Percentiles rank a stretch among this genome's conserved stretches.
These are phyloP conservation scores for Meiosimyza decipiens DNA, from an alignment of 2,888 invertebrate species.

Conservation along the genomic window DNA sequence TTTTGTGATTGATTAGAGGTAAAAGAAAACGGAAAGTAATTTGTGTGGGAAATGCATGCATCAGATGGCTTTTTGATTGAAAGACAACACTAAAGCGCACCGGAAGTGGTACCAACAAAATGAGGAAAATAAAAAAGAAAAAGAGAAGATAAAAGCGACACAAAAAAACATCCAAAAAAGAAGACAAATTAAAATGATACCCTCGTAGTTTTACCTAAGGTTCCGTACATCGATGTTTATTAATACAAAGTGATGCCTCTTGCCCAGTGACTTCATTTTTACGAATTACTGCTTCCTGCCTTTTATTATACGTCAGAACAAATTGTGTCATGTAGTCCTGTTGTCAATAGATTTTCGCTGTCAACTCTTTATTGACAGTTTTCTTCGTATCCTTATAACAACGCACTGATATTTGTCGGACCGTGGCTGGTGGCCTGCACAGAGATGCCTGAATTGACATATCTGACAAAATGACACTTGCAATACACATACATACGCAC, in stretches of 20 bases:
- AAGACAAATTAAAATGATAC: no score
- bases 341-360: constrained; percentile 2
- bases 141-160: neutral
- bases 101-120: constrained; percentile 18
- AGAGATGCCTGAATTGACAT: constrained; percentile 38
- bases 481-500: constrained; percentile 1
- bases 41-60: constrained; percentile 20
- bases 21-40: constrained; percentile 28
- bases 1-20: constrained; percentile 58
- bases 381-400: neutral
- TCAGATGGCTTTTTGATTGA: constrained; percentile 38
- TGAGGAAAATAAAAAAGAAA: neutral
- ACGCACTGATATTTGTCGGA: neutral
- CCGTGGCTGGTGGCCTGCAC: constrained; percentile 27
- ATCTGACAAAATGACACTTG: constrained; percentile 31
- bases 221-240: no score
- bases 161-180: no score
- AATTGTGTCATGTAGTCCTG: neutral
- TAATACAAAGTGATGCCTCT: no score
- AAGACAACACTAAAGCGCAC: constrained; percentile 8
- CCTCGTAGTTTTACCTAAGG: no score
- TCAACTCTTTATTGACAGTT: neutral
- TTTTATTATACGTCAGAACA: neutral
- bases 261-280: no score
- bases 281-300: no score